These are phyloP conservation scores for Paratrypauchen microcephalus DNA, from an alignment of 2,797 vertebrate genomes.

Conservation along the genomic window DNA sequence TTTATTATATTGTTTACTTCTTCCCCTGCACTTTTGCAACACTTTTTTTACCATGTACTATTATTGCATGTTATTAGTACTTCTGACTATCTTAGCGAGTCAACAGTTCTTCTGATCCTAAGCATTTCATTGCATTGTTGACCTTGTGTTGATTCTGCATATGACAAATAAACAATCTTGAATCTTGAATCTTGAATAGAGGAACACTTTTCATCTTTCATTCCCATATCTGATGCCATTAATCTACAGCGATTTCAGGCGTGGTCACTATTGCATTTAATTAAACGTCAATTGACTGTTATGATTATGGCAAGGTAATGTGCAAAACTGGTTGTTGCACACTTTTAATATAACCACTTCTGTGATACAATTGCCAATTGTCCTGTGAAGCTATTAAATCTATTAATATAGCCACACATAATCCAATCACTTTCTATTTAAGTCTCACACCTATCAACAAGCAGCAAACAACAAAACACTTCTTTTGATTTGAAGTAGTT, in stretches of 20 bases:
- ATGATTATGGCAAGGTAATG: slow-evolving; percentile 31
- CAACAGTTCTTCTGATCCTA: no score
- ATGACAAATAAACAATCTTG: no score
- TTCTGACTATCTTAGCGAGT: no score
- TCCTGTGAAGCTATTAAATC: slow-evolving; percentile 11
- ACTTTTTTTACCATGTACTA: no score
- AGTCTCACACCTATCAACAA: background rate
- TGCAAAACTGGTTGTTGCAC: slow-evolving; percentile 32
- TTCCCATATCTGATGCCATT: background rate
- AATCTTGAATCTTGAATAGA: no score
- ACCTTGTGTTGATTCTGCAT: no score
- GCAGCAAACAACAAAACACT: background rate
- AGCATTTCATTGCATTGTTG: no score
- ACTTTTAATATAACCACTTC: slow-evolving; percentile 26
- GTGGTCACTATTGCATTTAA: slow-evolving; percentile 27
- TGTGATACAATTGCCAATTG: slow-evolving; percentile 22
- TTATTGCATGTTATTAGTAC: no score
- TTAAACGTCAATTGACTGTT: slow-evolving; percentile 35
- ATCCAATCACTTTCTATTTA: slow-evolving; percentile 11
- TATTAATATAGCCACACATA: slow-evolving; percentile 15
- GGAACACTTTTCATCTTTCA: no score
- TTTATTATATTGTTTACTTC: no score
- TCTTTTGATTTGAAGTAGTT: background rate
- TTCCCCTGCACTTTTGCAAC: no score
- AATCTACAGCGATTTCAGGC: background rate